These are phyloP conservation scores for Nycticebus coucang DNA, from an alignment of 2,113 vertebrate species.

Conservation along the genomic window DNA sequence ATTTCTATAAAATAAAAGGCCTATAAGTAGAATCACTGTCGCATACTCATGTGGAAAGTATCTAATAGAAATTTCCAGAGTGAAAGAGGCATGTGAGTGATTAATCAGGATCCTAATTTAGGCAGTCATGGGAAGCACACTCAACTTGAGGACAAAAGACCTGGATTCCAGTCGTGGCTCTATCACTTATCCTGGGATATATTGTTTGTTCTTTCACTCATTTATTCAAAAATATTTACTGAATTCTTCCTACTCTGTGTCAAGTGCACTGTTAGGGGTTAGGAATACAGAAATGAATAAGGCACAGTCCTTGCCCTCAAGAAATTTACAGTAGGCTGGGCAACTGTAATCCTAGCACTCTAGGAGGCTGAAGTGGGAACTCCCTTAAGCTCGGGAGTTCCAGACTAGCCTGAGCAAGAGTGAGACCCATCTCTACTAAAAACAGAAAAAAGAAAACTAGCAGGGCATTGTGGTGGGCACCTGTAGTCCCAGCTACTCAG, in stretches of 20 bases:
- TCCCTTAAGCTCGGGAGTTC: no score
- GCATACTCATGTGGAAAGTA: background rate
- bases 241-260: background rate
- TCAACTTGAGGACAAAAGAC: background rate
- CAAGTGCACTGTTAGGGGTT: background rate
- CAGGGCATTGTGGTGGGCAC: no score
- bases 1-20: constrained; percentile 37
- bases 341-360: no score
- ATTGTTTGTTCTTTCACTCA: constrained; percentile 8
- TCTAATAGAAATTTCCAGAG: background rate
- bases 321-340: background rate
- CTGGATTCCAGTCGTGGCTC: background rate
- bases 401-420: no score
- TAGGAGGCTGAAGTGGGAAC: no score
- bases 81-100: constrained; percentile 3
- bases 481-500: no score
- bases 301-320: background rate
- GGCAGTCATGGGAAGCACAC: background rate
- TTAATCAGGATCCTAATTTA: background rate
- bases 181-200: background rate
- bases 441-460: no score
- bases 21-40: background rate
- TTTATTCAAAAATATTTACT: background rate
- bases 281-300: background rate
- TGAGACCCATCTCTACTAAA: no score